Base-by-base conservation (phyloP, 2,888 invertebrate genomes). In the Eulithis prunata region DNA sequence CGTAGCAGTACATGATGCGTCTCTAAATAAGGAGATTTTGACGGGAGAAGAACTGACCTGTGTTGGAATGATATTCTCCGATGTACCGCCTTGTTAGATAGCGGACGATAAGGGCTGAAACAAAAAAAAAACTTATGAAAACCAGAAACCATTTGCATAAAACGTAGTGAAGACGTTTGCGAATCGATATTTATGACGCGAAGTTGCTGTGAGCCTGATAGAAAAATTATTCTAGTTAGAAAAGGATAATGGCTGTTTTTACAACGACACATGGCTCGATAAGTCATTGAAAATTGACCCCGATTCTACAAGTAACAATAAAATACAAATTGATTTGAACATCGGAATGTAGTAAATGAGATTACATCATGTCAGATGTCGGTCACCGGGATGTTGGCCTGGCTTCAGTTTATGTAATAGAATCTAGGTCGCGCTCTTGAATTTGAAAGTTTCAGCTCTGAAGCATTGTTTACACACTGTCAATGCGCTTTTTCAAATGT, bases 61-160 rank as follows among this genome's bases (percentile, higher is more conserved):
- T 96, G 80, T 96, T 96, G 77, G 96, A 96, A 80, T 96, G 95
- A 87, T 97, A 96, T 94, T 97, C 96, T 68, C 96, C 96, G 69
- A 96, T 96, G 86, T 95, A 97, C 78, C 97, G 92, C 80, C 96
- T 94, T 4, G 97, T 97, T 72, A 97, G 88, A 84, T 96, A 97
- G 72, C 97, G 94, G 3, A 97, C 97, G 65, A 96, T 96, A 61
- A 96, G 90, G 74, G 96, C 96, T 96, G 90, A 75, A 90, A 89
- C 86, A 66, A 88, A 89, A 77, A 10, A n/a, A 64, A 54, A 61
- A 49, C 10, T 8, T 51, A n/a, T 21, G 11, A 13, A 54, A 41
- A 21, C 13, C 10, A 14, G 14, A 47, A 13, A 46, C n/a, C 5
- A 46, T 46, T 46, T 46, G 13, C 45, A n/a, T 46, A 46, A 4